Evolutionary conservation across 2,113 vertebrate genomes (phyloP), one percentile per base, ranked within the genome.

Genomic region (Menidia beryllina): DNA sequence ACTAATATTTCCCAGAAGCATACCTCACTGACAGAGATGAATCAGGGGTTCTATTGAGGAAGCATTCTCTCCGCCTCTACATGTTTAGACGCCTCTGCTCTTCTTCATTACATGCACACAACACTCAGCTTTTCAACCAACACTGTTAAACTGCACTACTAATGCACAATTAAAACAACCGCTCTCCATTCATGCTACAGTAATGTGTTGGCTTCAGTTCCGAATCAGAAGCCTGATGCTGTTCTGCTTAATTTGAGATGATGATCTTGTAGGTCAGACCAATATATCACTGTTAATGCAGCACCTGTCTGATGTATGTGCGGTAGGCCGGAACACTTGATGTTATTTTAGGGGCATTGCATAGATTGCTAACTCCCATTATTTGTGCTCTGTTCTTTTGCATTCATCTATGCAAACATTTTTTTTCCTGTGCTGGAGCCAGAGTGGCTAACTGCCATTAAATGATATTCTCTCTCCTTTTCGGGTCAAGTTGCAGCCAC

Each of bases 1-100:
- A 53, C 34, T 25, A 13, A 19, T 72, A 75, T 47, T 88, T 91
- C 85, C 83, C 82, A 77, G 82, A 77, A 84, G 77, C 90, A 91
- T 92, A 86, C 81, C 38, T 74, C 3, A 56, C 23, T 92, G 91
- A 91, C 89, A 90, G 85, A 91, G 89, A 92, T 84, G 27, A 64
- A 92, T 92, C 24, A n/a, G 19, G 12, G 65, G 60, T 88, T 88
- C 69, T 74, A 84, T 53, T 66, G 47, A 69, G 52, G 21, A 75
- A 75, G 43, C 48, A 59, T 49, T 63, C 14, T 75, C 47, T 69
- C 67, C 24, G 88, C 55, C 86, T 83, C 80, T 75, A 86, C 91
- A 86, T 85, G 87, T 89, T 85, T 62, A 67, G 39, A 68, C 39
- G 20, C 55, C 69, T 65, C 17, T 75, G 27, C 49, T 62, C 50